phyloP scores from a whole-genome alignment of 2,888 invertebrate species.

The Chymomyza fuscimana region DNA sequence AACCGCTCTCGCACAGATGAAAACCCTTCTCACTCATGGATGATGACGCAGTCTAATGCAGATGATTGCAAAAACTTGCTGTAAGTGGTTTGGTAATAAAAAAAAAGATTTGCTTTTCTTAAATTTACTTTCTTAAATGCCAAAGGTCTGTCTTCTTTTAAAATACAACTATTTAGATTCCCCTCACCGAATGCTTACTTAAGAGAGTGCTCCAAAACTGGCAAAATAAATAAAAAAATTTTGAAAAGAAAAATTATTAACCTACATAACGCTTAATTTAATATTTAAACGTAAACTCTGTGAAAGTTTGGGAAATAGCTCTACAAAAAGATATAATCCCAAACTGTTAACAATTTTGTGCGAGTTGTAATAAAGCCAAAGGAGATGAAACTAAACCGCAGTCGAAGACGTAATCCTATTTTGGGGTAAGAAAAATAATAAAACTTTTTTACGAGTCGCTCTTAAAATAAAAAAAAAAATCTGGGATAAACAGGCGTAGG shows the following conservation, averaged over 20 bases:
- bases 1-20: too few relatives aligned
- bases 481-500: neutral
- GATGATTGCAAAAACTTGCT: too few relatives aligned
- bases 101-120: too few relatives aligned
- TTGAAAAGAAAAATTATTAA: neutral
- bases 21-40: too few relatives aligned
- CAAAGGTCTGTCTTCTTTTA: too few relatives aligned
- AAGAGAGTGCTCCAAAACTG: neutral
- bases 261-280: neutral
- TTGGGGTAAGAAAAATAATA: neutral
- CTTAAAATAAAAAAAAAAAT: neutral
- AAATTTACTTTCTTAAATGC: too few relatives aligned
- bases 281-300: neutral
- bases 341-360: neutral
- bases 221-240: neutral
- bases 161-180: too few relatives aligned
- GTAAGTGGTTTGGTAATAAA: too few relatives aligned
- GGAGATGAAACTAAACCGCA: neutral
- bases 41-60: too few relatives aligned
- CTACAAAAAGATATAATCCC: neutral
- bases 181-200: too few relatives aligned
- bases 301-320: neutral
- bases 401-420: neutral
- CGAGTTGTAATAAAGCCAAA: neutral
- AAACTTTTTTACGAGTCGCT: neutral